A percentile compares a stretch with the other conserved stretches of the same genome.
phyloP scores from a whole-genome alignment of 2,888 invertebrate genomes.

The Periphyllus acericola region DNA sequence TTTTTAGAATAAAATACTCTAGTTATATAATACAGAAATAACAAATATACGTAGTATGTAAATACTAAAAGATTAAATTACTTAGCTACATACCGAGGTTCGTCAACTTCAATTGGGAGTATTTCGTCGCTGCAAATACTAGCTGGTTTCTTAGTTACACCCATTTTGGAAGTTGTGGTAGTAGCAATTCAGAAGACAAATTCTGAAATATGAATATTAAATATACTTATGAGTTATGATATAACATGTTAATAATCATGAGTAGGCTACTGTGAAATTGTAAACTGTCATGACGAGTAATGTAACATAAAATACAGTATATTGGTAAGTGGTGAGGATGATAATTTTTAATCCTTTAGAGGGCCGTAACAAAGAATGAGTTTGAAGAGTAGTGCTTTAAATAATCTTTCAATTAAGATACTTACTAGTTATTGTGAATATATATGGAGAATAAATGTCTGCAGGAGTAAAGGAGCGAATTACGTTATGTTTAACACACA shows the following conservation, averaged over 20 bases:
- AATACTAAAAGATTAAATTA: neutral
- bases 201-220: neutral
- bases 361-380: no score
- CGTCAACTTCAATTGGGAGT: neutral
- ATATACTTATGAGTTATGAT: neutral
- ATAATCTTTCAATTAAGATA: neutral
- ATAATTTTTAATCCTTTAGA: no score
- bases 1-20: neutral
- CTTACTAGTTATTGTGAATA: neutral
- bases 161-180: slow-evolving; percentile 16
- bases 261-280: neutral
- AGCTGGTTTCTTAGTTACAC: slow-evolving; percentile 42
- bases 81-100: neutral
- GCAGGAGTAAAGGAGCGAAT: neutral
- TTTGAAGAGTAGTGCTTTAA: no score
- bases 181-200: neutral
- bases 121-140: slow-evolving; percentile 25
- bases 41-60: neutral
- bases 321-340: no score
- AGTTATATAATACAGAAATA: neutral
- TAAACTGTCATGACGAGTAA: no score
- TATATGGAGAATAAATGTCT: neutral
- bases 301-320: no score
- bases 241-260: neutral
- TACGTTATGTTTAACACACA: neutral